Conservation (phyloP, 2,797 vertebrate species). For the Cryptoprocta ferox region DNA sequence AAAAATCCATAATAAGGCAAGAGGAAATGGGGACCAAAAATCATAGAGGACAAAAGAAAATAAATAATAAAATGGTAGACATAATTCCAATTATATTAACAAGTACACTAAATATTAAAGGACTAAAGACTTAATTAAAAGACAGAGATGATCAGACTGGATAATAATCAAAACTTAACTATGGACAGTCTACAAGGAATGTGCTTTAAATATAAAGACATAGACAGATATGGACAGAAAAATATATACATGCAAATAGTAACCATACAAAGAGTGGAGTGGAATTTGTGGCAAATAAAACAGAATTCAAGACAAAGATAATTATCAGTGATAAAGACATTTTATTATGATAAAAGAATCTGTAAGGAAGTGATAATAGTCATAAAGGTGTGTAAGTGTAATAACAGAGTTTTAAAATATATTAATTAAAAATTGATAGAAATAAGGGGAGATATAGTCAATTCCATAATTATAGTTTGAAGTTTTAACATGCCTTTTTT, state of each 20-base stretch:
- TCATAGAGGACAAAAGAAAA: not conserved
- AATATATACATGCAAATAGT: not conserved
- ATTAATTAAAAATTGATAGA: not conserved
- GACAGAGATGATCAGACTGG: not conserved
- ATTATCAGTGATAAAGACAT: not conserved
- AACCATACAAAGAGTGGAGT: not conserved
- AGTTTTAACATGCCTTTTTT: not conserved
- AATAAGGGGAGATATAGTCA: not conserved
- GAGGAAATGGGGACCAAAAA: not conserved
- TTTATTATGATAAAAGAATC: not conserved
- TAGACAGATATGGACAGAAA: not conserved
- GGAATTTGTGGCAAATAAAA: not conserved
- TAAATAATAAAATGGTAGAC: not conserved
- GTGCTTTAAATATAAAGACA: not conserved
- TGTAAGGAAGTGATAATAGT: not conserved
- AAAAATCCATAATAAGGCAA: conserved; percentile 17
- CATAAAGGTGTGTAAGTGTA: not conserved
- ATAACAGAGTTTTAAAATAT: not conserved
- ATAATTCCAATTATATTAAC: not conserved
- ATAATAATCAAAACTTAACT: not conserved
- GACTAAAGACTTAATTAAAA: not conserved
- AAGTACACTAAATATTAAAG: not conserved
- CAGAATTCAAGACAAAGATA: not conserved
- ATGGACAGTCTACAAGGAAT: not conserved
- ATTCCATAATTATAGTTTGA: not conserved